Evolutionary conservation across 2,113 vertebrate species (phyloP).

Genomic region (Sander vitreus): DNA sequence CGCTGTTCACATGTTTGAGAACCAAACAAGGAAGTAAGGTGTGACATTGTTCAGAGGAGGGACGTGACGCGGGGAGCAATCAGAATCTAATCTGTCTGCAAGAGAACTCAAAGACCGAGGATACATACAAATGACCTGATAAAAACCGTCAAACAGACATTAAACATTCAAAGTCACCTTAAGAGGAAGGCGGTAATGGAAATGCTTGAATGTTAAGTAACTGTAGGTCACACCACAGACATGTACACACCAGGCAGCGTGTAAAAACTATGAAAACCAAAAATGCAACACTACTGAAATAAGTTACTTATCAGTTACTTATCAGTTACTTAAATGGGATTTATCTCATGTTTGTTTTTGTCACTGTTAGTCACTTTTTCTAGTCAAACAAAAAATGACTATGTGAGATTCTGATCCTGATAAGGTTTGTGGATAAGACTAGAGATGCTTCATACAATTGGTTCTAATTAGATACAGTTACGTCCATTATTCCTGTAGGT

Average conservation of each 20-base stretch:
- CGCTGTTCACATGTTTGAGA: constrained; percentile 33
- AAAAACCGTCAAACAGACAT: constrained; percentile 28
- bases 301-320: neutral
- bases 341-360: neutral
- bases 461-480: neutral
- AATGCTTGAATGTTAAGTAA: constrained; percentile 38
- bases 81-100: constrained; percentile 54
- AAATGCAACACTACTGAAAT: neutral
- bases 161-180: constrained; percentile 52
- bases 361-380: neutral
- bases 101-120: constrained; percentile 29
- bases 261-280: neutral
- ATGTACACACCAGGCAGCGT: neutral
- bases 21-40: constrained; percentile 53
- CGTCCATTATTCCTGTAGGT: neutral
- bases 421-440: neutral
- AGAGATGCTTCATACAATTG: neutral
- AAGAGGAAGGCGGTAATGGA: constrained; percentile 11
- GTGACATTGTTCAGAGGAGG: constrained; percentile 25
- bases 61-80: constrained; percentile 32
- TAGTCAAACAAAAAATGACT: neutral
- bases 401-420: neutral
- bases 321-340: neutral
- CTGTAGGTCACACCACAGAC: neutral
- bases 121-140: constrained; percentile 59